Evolutionary conservation across 2,113 vertebrate species (phyloP).

Genomic region (Rhadina sibilatrix): DNA sequence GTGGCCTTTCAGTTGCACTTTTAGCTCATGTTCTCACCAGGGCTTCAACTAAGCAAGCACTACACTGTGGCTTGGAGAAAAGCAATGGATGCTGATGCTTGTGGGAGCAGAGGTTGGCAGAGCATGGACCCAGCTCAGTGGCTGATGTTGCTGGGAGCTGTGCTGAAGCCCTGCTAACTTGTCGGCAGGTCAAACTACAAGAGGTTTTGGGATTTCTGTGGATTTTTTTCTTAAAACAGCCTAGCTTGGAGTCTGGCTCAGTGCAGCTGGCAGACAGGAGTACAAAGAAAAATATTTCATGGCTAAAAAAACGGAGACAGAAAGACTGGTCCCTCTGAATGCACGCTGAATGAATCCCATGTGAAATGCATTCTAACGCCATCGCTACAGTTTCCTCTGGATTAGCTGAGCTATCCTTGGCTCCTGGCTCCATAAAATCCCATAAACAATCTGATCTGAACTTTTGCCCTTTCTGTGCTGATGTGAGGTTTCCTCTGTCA

Average conservation of each 20-base stretch:
- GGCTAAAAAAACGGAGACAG: constrained; percentile 66
- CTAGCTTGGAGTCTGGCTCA: constrained; percentile 15
- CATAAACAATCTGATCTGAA: constrained; percentile 56
- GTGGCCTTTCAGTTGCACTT: neutral
- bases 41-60: neutral
- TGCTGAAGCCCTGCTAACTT: neutral
- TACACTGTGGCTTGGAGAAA: neutral
- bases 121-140: neutral
- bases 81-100: neutral
- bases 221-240: constrained; percentile 16
- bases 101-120: neutral
- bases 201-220: neutral
- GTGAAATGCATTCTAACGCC: constrained; percentile 49
- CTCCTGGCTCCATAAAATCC: constrained; percentile 35
- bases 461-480: constrained; percentile 52
- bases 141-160: neutral
- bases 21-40: neutral
- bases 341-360: constrained; percentile 38
- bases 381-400: constrained; percentile 57
- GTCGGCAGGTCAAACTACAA: neutral
- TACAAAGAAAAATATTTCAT: constrained; percentile 63
- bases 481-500: neutral
- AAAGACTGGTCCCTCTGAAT: constrained; percentile 48
- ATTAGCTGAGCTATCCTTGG: constrained; percentile 60
- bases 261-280: constrained; percentile 24